Evolutionary conservation across 2,113 vertebrate genomes (phyloP).

Genomic region (Percopsis transmontana): DNA sequence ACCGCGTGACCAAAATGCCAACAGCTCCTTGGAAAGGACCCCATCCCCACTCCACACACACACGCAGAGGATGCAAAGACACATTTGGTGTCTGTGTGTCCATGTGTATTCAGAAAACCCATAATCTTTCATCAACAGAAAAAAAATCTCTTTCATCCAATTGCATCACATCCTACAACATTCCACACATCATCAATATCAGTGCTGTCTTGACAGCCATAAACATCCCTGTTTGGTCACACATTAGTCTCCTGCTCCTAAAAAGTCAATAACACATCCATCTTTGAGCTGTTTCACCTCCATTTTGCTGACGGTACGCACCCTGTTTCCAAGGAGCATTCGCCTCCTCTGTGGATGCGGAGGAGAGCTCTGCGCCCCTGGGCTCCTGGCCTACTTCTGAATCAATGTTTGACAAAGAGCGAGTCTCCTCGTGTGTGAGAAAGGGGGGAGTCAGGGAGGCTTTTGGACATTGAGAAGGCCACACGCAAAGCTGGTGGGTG

Average conservation of each 20-base stretch:
- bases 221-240: conserved; percentile 37
- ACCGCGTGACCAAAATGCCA: conserved; percentile 19
- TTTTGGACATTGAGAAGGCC: conserved; percentile 55
- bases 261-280: conserved; percentile 41
- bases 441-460: conserved; percentile 53
- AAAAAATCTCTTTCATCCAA: conserved; percentile 46
- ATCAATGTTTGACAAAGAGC: conserved; percentile 74
- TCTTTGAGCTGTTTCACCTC: conserved; percentile 49
- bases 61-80: too few relatives aligned
- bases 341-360: conserved; percentile 54
- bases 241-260: conserved; percentile 36
- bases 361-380: conserved; percentile 49
- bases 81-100: too few relatives aligned
- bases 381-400: conserved; percentile 74
- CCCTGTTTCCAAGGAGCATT: conserved; percentile 36
- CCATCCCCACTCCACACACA: neutral
- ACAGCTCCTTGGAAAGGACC: neutral
- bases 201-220: conserved; percentile 36
- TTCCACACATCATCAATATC: conserved; percentile 29
- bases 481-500: conserved; percentile 57
- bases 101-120: neutral
- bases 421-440: conserved; percentile 60
- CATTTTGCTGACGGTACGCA: conserved; percentile 61
- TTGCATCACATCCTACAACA: conserved; percentile 50
- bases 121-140: conserved; percentile 32